Base-by-base conservation (phyloP, 2,113 vertebrate species). In the Nesogale talazaci region DNA sequence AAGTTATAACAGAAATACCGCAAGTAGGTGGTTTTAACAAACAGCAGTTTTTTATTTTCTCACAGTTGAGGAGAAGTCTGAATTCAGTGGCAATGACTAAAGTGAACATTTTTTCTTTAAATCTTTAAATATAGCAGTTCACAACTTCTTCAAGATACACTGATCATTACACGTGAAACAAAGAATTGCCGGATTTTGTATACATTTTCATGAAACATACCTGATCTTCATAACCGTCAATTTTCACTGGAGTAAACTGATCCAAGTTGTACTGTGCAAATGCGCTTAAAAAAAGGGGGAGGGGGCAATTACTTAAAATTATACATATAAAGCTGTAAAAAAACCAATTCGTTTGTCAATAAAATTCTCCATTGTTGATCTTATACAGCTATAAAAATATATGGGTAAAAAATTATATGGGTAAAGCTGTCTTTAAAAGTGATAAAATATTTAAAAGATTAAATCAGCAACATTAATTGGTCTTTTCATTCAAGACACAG, bases 211-310 rank as follows among this genome's bases (percentile, higher is more conserved):
- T 88, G 36, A 88, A 93, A 96, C 97, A 92, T 99, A 99, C 99
- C 99, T 99, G 99, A 95, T 99, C 99, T 69, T 99, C 99, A 5
- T 99, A 99, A 97, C 99, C 99, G 94, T 99, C 99, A 90, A 99
- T 95, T 98, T 99, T 99, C 97, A 99, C 99, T 57, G 99, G 99
- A 90, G 99, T 99, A 97, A 99, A 99, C 98, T 99, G 99, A 98
- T 99, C 99, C 99, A 99, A 97, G 98, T 99, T 99, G 97, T 99
- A 99, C 96, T 99, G 99, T 98, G 99, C 99, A 99, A 99, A 99
- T 38, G 99, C 99, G 98, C 99, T 99, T n/a, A n/a, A 95, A 31
- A 96, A 97, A 93, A 94, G 95, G 88, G 20, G 29, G 29, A n/a
- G 34, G 34, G 1, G 56, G 0, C 19, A 19, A 74, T 94, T 77